Percentiles rank a stretch among this genome's conserved stretches.
Conservation (phyloP, 2,113 vertebrate species). For the Sula dactylatra region DNA sequence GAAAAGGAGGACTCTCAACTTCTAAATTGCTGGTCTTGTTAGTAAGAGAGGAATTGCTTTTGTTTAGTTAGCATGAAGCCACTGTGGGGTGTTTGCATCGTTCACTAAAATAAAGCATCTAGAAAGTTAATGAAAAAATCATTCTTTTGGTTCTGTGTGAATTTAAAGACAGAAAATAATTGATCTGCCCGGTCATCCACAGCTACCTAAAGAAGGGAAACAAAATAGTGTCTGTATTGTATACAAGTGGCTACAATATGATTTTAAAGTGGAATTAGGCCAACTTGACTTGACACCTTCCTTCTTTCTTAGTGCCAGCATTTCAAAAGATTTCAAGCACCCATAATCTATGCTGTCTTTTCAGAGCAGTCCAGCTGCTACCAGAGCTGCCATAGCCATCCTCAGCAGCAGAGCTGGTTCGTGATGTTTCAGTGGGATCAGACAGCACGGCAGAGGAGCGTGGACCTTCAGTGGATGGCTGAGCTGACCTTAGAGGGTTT, state of each 20-base stretch:
- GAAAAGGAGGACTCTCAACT: neutral
- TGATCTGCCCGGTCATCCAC: neutral
- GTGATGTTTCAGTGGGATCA: neutral
- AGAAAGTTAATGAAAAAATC: neutral
- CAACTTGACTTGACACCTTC: neutral
- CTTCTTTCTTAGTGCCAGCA: neutral
- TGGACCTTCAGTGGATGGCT: neutral
- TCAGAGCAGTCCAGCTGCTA: neutral
- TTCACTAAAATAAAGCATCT: neutral
- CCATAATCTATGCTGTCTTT: neutral
- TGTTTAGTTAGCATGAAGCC: neutral
- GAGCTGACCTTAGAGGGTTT: neutral
- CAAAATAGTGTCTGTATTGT: neutral
- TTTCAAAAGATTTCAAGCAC: neutral
- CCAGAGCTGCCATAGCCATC: neutral
- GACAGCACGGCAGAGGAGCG: neutral
- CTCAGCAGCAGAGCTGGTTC: neutral
- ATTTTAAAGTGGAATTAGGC: neutral
- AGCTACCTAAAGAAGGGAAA: neutral
- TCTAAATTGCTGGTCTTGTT: slow-evolving; percentile 12
- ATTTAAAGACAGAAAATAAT: slow-evolving; percentile 1
- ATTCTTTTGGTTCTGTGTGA: neutral
- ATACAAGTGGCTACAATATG: neutral
- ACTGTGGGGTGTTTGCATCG: neutral
- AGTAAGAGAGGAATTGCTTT: neutral